Evolutionary conservation across 2,113 vertebrate species (phyloP).

Genomic region (Hepsetus odoe): DNA sequence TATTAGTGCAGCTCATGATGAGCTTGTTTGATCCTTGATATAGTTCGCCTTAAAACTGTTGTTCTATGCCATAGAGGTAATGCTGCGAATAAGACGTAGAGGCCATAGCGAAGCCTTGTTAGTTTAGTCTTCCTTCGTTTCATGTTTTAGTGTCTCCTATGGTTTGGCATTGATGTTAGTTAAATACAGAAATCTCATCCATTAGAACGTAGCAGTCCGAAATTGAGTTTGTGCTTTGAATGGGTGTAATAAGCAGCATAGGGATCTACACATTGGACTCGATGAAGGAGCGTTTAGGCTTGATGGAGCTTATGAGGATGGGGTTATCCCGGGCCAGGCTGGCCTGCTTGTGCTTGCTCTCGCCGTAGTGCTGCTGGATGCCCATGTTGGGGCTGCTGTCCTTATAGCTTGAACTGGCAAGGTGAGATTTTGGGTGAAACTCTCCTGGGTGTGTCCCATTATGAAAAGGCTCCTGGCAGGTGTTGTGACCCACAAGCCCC

Average conservation of each 20-base stretch:
- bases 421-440: conserved; percentile 38
- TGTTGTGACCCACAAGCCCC: conserved; percentile 43
- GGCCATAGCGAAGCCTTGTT: conserved; percentile 8
- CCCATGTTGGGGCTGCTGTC: conserved; percentile 19
- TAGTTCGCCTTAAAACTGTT: conserved; percentile 1
- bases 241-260: not conserved
- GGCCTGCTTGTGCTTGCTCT: conserved; percentile 75
- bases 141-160: not conserved
- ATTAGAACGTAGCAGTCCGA: not conserved
- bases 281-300: conserved; percentile 96
- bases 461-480: conserved; percentile 63
- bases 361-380: conserved; percentile 63
- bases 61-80: conserved; percentile 19
- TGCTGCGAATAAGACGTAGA: not conserved
- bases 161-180: not conserved
- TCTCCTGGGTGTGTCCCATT: conserved; percentile 62
- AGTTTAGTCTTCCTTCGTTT: not conserved
- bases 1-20: not conserved
- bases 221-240: conserved; percentile 5
- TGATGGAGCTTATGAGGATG: conserved; percentile 79
- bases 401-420: conserved; percentile 56
- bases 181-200: conserved; percentile 3
- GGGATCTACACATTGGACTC: conserved; percentile 91
- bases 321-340: conserved; percentile 78
- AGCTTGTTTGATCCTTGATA: not conserved